Conservation (phyloP, 2,113 vertebrate species). For the Stigmatopora argus region DNA sequence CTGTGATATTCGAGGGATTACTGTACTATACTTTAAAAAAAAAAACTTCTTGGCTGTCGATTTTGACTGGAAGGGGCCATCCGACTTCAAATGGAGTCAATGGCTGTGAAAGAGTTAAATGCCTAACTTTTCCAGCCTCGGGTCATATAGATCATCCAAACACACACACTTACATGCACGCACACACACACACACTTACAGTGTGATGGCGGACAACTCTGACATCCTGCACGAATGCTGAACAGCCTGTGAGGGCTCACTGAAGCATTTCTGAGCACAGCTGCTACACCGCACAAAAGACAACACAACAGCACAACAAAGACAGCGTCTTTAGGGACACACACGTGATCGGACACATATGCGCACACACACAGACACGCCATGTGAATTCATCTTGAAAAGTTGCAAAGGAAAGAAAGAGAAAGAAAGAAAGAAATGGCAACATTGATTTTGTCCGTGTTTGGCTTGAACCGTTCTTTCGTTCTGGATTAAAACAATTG, state of each 20-base stretch:
- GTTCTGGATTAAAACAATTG: no score
- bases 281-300: slow-evolving; percentile 97
- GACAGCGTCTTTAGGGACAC: slow-evolving; percentile 65
- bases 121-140: no score
- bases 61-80: no score
- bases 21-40: no score
- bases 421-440: neutral
- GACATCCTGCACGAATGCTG: slow-evolving; percentile 99
- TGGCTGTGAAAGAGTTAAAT: no score
- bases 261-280: slow-evolving; percentile 99
- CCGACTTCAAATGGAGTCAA: no score
- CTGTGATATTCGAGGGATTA: no score
- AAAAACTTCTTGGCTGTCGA: no score
- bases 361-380: slow-evolving; percentile 15
- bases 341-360: slow-evolving; percentile 25
- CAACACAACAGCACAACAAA: slow-evolving; percentile 76
- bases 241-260: slow-evolving; percentile 94
- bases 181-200: slow-evolving; percentile 85
- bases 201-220: slow-evolving; percentile 98
- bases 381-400: neutral
- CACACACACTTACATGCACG: neutral
- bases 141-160: no score
- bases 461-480: no score
- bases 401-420: neutral
- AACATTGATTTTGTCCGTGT: neutral